phyloP scores from a whole-genome alignment of 2,797 vertebrate species.

The Pelobates cultripes region DNA sequence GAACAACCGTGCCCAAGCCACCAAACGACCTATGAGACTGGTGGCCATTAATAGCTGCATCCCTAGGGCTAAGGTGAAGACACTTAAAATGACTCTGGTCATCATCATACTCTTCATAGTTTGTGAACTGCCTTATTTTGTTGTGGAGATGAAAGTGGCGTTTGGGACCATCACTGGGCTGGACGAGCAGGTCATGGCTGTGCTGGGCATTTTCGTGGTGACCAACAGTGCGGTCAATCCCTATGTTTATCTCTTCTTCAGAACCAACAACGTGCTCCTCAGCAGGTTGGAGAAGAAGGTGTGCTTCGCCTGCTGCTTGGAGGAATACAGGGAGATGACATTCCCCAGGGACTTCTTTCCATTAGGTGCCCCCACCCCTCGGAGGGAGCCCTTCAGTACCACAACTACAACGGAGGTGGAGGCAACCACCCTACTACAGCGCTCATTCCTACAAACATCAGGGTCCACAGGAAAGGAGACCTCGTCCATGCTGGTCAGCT shows the following conservation, averaged over 20 bases:
- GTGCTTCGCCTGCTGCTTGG: constrained; percentile 57
- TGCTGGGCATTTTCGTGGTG: constrained; percentile 64
- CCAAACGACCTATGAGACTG: constrained; percentile 41
- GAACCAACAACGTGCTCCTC: constrained; percentile 57
- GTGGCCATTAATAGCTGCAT: constrained; percentile 46
- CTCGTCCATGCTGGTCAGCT: background rate
- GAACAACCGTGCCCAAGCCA: background rate
- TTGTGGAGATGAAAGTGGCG: constrained; percentile 60
- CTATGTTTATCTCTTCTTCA: constrained; percentile 61
- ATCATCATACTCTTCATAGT: constrained; percentile 66
- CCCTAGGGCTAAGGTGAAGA: constrained; percentile 57
- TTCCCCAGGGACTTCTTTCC: constrained; percentile 46
- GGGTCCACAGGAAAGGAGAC: background rate
- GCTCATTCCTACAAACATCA: constrained; percentile 13
- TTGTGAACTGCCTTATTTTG: constrained; percentile 67
- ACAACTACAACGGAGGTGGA: constrained; percentile 30
- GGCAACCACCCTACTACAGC: constrained; percentile 16
- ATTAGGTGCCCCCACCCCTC: background rate
- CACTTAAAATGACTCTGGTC: constrained; percentile 62
- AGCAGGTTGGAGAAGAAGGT: constrained; percentile 56
- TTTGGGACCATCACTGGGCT: constrained; percentile 48
- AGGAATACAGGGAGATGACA: constrained; percentile 37
- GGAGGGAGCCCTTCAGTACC: constrained; percentile 10
- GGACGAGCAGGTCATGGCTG: constrained; percentile 54
- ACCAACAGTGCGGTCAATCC: constrained; percentile 63